These are phyloP conservation scores for Thermophis baileyi DNA, from an alignment of 2,113 vertebrate genomes.

Conservation along the genomic window DNA sequence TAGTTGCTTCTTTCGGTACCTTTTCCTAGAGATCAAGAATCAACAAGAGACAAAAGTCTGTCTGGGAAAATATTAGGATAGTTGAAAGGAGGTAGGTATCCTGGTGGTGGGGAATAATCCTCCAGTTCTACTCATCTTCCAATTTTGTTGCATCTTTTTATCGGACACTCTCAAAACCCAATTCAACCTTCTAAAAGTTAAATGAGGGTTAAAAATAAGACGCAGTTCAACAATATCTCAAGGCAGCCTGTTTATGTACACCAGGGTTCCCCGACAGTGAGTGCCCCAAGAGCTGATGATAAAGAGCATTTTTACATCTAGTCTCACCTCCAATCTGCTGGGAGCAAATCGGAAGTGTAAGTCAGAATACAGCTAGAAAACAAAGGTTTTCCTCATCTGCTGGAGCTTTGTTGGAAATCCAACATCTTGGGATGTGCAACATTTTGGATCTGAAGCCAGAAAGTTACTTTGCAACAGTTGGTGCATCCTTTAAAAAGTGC, in stretches of 20 bases:
- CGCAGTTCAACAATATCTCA: not conserved
- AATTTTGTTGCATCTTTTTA: not conserved
- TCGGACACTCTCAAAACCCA: not conserved
- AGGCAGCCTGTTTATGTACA: not conserved
- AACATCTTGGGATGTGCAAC: not conserved
- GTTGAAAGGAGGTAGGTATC: not conserved
- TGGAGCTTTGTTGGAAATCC: not conserved
- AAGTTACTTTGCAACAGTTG: not conserved
- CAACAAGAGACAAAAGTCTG: not conserved
- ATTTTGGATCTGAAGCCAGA: not conserved
- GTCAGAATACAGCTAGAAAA: not conserved
- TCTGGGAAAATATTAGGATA: not conserved
- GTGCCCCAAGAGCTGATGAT: not conserved
- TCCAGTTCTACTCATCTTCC: not conserved
- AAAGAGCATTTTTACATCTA: not conserved
- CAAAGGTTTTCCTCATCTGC: not conserved
- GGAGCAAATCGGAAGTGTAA: not conserved
- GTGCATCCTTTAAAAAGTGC: not conserved
- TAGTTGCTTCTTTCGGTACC: conserved; percentile 81
- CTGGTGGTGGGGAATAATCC: not conserved
- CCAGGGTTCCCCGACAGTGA: not conserved
- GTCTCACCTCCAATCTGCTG: not conserved
- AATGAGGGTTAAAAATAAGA: not conserved
- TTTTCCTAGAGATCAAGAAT: conserved; percentile 77
- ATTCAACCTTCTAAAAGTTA: not conserved